Evolutionary conservation across 1,140 invertebrate genomes (phyloP).

Genomic region (Bombus confusus): DNA sequence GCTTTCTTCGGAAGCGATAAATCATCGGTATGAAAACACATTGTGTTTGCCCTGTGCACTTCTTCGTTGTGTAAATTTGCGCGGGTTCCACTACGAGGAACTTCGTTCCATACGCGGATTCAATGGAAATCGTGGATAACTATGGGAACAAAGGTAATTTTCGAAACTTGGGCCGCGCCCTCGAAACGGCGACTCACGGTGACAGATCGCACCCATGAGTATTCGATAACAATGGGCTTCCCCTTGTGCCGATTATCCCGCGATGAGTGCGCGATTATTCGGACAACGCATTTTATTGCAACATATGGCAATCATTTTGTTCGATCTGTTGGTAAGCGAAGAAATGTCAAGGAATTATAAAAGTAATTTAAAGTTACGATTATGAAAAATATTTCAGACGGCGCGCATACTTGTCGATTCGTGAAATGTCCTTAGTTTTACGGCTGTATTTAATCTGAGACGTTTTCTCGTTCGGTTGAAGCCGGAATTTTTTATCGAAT

Average conservation of each 20-base stretch:
- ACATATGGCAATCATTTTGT: not conserved
- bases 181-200: slow-evolving; percentile 1
- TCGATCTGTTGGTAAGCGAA: not conserved
- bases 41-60: slow-evolving; percentile 47
- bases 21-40: slow-evolving; percentile 47
- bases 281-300: not conserved
- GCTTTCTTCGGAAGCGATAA: slow-evolving; percentile 51
- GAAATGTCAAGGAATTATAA: not conserved
- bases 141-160: slow-evolving; percentile 22
- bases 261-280: slow-evolving; percentile 11
- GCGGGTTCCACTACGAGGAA: slow-evolving; percentile 17
- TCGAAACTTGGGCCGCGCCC: not conserved
- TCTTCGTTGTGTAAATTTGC: slow-evolving; percentile 46
- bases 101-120: not conserved
- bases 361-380: not conserved
- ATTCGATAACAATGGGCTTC: not conserved
- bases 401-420: too few relatives aligned
- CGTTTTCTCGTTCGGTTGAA: too few relatives aligned
- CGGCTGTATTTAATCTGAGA: too few relatives aligned
- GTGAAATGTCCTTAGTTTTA: too few relatives aligned
- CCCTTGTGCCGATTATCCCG: not conserved
- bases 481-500: too few relatives aligned
- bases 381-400: not conserved
- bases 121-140: slow-evolving; percentile 40
- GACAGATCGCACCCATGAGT: slow-evolving; percentile 36